These are phyloP conservation scores for Troides oblongomaculatus DNA, from an alignment of 2,888 invertebrate species.

Conservation along the genomic window DNA sequence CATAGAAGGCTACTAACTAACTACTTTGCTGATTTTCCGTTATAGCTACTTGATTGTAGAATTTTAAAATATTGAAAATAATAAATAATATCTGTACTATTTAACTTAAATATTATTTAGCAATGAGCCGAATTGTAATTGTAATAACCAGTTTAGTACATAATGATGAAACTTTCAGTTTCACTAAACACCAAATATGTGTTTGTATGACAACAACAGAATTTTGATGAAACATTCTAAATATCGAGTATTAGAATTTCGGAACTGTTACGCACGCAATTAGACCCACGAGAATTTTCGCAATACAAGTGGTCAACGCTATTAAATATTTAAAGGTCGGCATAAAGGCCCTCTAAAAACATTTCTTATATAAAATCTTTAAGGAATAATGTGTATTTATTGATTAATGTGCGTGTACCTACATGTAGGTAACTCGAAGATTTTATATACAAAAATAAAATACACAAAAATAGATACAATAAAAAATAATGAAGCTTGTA, in stretches of 20 bases:
- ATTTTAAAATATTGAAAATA: too few relatives aligned
- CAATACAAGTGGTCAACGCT: slow-evolving; percentile 17
- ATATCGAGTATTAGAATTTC: slow-evolving; percentile 12
- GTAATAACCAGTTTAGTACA: too few relatives aligned
- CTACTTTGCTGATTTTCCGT: too few relatives aligned
- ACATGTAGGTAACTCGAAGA: background rate
- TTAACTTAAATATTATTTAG: too few relatives aligned
- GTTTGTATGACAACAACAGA: background rate
- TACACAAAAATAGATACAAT: background rate
- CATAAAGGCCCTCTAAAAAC: slow-evolving; percentile 6
- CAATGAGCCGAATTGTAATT: too few relatives aligned
- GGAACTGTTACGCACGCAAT: slow-evolving; percentile 20
- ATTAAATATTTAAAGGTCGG: slow-evolving; percentile 20
- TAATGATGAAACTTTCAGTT: background rate
- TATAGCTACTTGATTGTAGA: too few relatives aligned
- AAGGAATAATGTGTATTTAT: background rate
- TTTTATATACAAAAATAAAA: background rate
- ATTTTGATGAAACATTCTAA: slow-evolving; percentile 19
- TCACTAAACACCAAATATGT: background rate
- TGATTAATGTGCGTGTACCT: background rate
- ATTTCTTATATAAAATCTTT: background rate
- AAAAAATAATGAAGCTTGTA: background rate
- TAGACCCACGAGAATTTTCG: slow-evolving; percentile 20
- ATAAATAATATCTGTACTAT: too few relatives aligned
- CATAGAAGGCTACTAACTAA: too few relatives aligned